Base-by-base conservation (phyloP, 1,140 invertebrate genomes). In the Brachionus koreanus region DNA sequence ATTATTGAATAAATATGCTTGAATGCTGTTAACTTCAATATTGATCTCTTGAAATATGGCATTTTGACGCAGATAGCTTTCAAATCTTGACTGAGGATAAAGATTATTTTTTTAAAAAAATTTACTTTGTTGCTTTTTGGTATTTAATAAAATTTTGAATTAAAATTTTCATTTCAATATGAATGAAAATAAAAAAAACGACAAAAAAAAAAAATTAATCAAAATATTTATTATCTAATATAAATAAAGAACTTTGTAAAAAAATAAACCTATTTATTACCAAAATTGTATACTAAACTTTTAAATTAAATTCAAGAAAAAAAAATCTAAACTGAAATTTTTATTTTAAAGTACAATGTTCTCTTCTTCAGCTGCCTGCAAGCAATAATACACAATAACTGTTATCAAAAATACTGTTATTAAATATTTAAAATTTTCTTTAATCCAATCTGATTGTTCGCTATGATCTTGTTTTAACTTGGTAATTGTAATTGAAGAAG, bases 311-410 rank as follows among this genome's bases (percentile, higher is more conserved):
- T 13, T 49, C 12, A 0, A 49, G 16, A 16, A 49, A 49, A 49
- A n/a, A 4, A 49, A 13, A 16, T 42, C 1, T 3, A 42, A 3
- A 1, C 6, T 42, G 12, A 42, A 42, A 7, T 3, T 42, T 42
- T 42, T 13, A 42, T 19, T 19, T 57, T 57, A 57, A 9, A 57
- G 49, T 19, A 57, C 49, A 19, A 57, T 19, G 46, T 42, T 74
- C 0, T 74, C 69, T 33, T 74, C 69, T 29, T 74, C 69, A 29
- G 37, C 23, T 12, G 69, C 39, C 43, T 74, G 69, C 23, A 74
- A 33, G 16, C 39, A 74, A 13, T 74, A 74, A 46, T 43, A 74
- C 25, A 74, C 69, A 74, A 74, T 74, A 46, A 46, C 25, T 74
- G 69, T 46, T 5, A 74, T 43, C 39, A 74, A 9, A 46, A 74